phyloP scores from a whole-genome alignment of 2,888 invertebrate genomes.

The Xestia xanthographa region DNA sequence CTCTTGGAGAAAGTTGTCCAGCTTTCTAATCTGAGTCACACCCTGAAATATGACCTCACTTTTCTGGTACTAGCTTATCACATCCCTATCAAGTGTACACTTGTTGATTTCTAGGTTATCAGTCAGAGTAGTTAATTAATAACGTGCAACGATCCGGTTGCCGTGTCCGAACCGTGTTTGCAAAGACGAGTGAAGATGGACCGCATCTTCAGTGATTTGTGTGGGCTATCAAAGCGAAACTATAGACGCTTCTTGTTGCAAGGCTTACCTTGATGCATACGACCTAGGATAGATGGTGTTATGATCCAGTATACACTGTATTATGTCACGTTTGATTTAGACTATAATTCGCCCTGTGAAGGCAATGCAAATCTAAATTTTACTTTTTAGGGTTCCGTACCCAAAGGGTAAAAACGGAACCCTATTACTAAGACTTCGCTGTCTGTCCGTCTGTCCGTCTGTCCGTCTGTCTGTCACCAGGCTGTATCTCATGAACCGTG shows the following conservation, averaged over 20 bases:
- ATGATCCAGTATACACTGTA: not conserved
- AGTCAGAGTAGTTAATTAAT: slow-evolving; percentile 6
- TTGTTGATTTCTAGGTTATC: not conserved
- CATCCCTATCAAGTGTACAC: not conserved
- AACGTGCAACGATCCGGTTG: not conserved
- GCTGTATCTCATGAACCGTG: too few relatives aligned
- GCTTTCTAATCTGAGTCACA: too few relatives aligned
- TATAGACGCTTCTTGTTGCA: not conserved
- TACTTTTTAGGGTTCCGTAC: not conserved
- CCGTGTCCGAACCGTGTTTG: not conserved
- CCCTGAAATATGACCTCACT: too few relatives aligned
- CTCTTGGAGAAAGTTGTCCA: too few relatives aligned
- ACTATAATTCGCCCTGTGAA: not conserved
- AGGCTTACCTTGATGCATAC: not conserved
- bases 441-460: too few relatives aligned
- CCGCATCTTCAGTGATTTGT: slow-evolving; percentile 16
- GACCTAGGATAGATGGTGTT: slow-evolving; percentile 1
- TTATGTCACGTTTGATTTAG: not conserved
- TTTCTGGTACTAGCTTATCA: not conserved
- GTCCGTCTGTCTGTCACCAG: too few relatives aligned
- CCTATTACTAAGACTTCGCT: too few relatives aligned
- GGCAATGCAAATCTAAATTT: not conserved
- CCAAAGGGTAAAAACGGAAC: too few relatives aligned
- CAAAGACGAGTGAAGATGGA: slow-evolving; percentile 10
- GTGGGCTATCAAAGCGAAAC: slow-evolving; percentile 25